Percentiles rank a stretch among this genome's conserved stretches.
Evolutionary conservation across 2,888 invertebrate species (phyloP).

Genomic region (Adelphocoris suturalis): DNA sequence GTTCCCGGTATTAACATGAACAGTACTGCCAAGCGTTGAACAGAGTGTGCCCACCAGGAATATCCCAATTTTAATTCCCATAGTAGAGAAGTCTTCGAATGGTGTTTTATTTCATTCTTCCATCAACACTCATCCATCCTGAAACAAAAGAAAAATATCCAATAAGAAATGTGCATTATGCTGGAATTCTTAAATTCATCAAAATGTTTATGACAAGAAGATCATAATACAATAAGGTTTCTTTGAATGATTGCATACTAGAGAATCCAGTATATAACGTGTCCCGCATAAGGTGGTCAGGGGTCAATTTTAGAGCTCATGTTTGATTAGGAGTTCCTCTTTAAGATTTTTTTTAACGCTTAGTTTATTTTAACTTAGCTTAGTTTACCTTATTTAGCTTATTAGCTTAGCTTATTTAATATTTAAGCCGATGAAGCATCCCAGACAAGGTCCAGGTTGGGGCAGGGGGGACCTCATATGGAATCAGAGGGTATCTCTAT

Average conservation of each 20-base stretch:
- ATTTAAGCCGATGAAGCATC: too few relatives aligned
- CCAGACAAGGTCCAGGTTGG: too few relatives aligned
- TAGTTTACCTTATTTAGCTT: too few relatives aligned
- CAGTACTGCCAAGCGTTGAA: neutral
- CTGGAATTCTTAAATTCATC: neutral
- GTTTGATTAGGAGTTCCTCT: too few relatives aligned
- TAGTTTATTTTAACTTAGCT: too few relatives aligned
- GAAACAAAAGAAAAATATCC: slow-evolving; percentile 15
- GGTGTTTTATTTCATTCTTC: slow-evolving; percentile 36
- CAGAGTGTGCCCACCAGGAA: slow-evolving; percentile 58
- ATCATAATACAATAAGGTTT: neutral
- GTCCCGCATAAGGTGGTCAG: too few relatives aligned
- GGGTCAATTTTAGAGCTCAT: too few relatives aligned
- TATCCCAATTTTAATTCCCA: slow-evolving; percentile 53
- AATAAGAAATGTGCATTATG: neutral
- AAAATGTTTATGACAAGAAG: neutral
- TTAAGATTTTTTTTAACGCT: too few relatives aligned
- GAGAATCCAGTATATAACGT: too few relatives aligned
- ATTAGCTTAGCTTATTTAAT: too few relatives aligned
- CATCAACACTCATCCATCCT: slow-evolving; percentile 35
- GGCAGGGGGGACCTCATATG: too few relatives aligned
- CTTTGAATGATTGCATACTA: too few relatives aligned
- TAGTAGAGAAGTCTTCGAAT: slow-evolving; percentile 52
- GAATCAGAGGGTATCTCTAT: neutral
- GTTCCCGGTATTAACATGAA: slow-evolving; percentile 5